Base-by-base conservation (phyloP, 2,888 invertebrate species). In the Cyclophora punctaria region DNA sequence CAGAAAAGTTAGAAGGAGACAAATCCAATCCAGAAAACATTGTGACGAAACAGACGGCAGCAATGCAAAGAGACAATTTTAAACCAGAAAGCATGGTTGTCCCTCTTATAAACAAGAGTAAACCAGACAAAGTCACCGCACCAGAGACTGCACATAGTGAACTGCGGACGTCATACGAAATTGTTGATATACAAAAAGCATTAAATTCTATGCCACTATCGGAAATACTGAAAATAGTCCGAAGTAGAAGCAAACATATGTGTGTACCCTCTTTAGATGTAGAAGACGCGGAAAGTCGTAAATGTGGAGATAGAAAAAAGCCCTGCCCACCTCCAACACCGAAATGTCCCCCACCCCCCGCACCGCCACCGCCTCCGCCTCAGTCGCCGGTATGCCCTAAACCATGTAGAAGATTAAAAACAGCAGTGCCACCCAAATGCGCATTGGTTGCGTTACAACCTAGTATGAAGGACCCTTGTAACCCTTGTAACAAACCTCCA, bases 171-270 rank as follows among this genome's bases (percentile, higher is more conserved):
- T 43, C 42, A 3, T 43, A 7, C 4, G 5, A 3, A 20, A 3
- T 43, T n/a, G 1, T 7, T 7, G 20, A 7, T 7, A 20, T 43
- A 43, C 42, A 7, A 43, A 43, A 43, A 34, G 3, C 51, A 7
- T 52, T 65, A 3, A 51, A 57, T 20, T 56, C 63, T 0, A 4
- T 76, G 1, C 52, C 77, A 0, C 64, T 83, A 2, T 70, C 78
- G 4, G 71, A 78, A 50, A 56, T 84, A 40, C 51, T 83, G n/a
- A 66, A 49, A 33, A 64, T 62, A 45, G 75, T 83, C 1, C 66
- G 78, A 40, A 55, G 20, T 20, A 20, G 20, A 20, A 20, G 20
- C 20, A 20, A 20, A 20, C 20, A 20, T 20, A 20, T 20, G 20
- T 20, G 20, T 20, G 20, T 20, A 20, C 1, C 20, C 20, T 20